Evolutionary conservation across 2,888 invertebrate genomes (phyloP).

Genomic region (Leptopilina syphax): DNA sequence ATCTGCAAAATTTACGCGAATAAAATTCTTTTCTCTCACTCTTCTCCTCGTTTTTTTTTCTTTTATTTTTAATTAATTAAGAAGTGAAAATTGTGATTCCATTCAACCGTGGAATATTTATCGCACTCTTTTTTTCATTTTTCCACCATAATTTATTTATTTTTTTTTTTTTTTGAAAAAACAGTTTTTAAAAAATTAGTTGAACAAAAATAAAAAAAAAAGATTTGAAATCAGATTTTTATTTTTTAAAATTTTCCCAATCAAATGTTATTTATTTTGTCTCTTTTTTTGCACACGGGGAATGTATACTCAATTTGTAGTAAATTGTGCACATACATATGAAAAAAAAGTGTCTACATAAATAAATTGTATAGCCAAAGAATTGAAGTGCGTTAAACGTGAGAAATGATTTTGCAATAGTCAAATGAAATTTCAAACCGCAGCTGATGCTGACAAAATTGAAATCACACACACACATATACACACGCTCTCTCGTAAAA

Average conservation of each 20-base stretch:
- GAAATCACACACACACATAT: neutral
- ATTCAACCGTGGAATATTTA: no score
- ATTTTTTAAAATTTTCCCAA: no score
- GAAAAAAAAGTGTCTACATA: neutral
- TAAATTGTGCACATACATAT: neutral
- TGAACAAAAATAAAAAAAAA: no score
- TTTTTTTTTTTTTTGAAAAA: no score
- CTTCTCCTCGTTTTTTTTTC: neutral
- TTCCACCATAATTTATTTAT: no score
- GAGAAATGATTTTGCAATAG: slow-evolving; percentile 18
- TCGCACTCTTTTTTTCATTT: no score
- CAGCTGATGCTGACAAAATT: slow-evolving; percentile 24
- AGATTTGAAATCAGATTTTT: no score
- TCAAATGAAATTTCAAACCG: slow-evolving; percentile 16
- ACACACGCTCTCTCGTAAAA: neutral
- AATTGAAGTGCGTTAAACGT: slow-evolving; percentile 9
- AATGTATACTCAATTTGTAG: neutral
- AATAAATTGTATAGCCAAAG: slow-evolving; percentile 4
- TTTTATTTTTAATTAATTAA: neutral
- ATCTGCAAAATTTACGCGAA: neutral
- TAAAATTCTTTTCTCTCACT: neutral
- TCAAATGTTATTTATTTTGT: no score
- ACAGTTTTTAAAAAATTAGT: no score
- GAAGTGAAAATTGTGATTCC: no score
- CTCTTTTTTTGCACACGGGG: no score